A percentile compares a stretch with the other conserved stretches of the same genome.
Evolutionary conservation across 2,113 vertebrate genomes (phyloP).

Genomic region (Cyprinodon brontotheroides): DNA sequence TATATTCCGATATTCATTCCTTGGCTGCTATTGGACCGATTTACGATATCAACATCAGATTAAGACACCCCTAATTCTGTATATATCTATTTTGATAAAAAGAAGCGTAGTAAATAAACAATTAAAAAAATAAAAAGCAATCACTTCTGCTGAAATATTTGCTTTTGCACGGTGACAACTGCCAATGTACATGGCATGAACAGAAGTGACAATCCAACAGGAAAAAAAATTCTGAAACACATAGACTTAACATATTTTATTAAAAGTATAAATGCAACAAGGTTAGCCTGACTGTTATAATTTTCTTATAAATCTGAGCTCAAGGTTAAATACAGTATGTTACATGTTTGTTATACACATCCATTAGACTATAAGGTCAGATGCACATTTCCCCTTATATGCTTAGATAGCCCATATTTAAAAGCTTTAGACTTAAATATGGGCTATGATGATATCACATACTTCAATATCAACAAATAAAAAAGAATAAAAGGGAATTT

Average conservation of each 20-base stretch:
- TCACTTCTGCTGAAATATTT: too few species aligned
- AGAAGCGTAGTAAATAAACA: too few species aligned
- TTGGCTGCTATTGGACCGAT: too few species aligned
- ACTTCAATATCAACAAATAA: not conserved
- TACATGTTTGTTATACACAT: not conserved
- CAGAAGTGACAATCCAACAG: too few species aligned
- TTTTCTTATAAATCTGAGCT: constrained; percentile 44
- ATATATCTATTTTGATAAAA: too few species aligned
- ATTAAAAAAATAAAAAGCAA: too few species aligned
- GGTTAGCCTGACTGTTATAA: constrained; percentile 12
- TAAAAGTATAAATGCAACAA: constrained; percentile 46
- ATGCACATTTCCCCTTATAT: not conserved
- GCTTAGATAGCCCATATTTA: not conserved
- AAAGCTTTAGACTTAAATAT: not conserved
- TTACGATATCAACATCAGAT: too few species aligned
- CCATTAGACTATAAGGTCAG: not conserved
- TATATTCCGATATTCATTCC: too few species aligned
- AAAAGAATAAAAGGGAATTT: not conserved
- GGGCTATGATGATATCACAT: not conserved
- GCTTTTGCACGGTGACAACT: too few species aligned
- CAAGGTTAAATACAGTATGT: constrained; percentile 16
- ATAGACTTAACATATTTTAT: constrained; percentile 46
- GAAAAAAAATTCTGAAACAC: not conserved
- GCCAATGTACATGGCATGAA: too few species aligned
- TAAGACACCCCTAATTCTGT: too few species aligned